These are phyloP conservation scores for Uromys caudimaculatus DNA, from an alignment of 2,797 vertebrate species.

Conservation along the genomic window DNA sequence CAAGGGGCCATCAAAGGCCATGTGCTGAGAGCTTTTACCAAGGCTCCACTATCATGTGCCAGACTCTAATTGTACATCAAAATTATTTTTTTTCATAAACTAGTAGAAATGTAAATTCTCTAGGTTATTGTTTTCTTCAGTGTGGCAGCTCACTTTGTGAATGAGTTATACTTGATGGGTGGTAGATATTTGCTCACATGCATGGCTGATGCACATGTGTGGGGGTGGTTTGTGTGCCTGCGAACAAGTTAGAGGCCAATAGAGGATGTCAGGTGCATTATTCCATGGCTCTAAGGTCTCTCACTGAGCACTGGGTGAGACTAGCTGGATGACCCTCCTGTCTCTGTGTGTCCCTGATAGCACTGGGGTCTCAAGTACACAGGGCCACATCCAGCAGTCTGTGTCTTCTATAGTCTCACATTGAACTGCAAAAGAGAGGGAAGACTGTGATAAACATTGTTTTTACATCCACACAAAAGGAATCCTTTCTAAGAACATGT, in stretches of 20 bases:
- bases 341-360: neutral
- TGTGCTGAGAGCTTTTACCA: neutral
- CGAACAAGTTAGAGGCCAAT: neutral
- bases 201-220: neutral
- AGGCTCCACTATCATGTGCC: no score
- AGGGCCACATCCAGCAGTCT: neutral
- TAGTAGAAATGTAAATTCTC: neutral
- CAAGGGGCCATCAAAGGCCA: constrained; percentile 6
- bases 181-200: neutral
- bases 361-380: neutral
- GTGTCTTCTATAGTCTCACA: neutral
- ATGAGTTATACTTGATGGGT: neutral
- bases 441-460: neutral
- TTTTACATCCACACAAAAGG: neutral
- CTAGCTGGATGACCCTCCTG: neutral
- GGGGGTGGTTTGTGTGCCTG: neutral
- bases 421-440: neutral
- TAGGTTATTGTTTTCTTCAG: neutral
- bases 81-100: neutral
- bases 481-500: neutral
- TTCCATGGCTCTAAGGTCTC: neutral
- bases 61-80: neutral
- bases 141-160: neutral
- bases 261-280: neutral
- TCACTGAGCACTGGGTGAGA: neutral